These are phyloP conservation scores for Zoanthus gigantus DNA, from an alignment of 92 coral and sea anemone genomes.

Conservation along the genomic window DNA sequence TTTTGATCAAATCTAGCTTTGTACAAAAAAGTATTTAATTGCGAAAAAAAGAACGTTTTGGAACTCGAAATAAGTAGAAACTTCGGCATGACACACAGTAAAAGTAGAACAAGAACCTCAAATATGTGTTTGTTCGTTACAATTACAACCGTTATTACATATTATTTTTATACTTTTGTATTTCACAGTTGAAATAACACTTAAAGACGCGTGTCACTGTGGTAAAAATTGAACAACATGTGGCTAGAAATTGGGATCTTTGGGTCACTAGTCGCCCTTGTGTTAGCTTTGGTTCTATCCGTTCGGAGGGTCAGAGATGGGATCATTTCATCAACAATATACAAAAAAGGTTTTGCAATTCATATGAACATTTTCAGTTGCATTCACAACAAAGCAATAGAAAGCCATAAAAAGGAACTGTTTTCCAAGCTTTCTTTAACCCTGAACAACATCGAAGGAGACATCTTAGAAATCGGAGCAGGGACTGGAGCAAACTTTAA, in stretches of 20 bases:
- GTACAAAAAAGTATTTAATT: too few species aligned
- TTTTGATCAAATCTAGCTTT: too few species aligned
- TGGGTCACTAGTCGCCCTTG: slow-evolving; percentile 2
- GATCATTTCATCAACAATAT: slow-evolving; percentile 69
- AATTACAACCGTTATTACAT: too few species aligned
- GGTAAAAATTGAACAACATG: background rate
- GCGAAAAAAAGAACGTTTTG: too few species aligned
- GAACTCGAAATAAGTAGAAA: too few species aligned
- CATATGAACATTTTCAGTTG: slow-evolving; percentile 80
- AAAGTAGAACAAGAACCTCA: too few species aligned
- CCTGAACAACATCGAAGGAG: slow-evolving; percentile 72
- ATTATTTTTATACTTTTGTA: too few species aligned
- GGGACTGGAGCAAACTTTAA: slow-evolving; percentile 97
- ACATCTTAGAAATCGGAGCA: slow-evolving; percentile 91
- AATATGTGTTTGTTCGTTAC: too few species aligned
- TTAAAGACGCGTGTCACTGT: background rate
- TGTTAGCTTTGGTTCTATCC: slow-evolving; percentile 23
- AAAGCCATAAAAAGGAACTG: slow-evolving; percentile 67
- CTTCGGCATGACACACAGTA: too few species aligned
- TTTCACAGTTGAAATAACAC: too few species aligned
- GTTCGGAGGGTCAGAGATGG: slow-evolving; percentile 58
- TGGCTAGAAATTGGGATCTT: slow-evolving; percentile 29
- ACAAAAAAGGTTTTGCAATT: slow-evolving; percentile 88
- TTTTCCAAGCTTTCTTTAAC: slow-evolving; percentile 51
- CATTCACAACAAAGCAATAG: slow-evolving; percentile 80